A percentile compares a stretch with the other conserved stretches of the same genome.
Evolutionary conservation across 2,113 vertebrate species (phyloP).

Genomic region (Nymphicus hollandicus): DNA sequence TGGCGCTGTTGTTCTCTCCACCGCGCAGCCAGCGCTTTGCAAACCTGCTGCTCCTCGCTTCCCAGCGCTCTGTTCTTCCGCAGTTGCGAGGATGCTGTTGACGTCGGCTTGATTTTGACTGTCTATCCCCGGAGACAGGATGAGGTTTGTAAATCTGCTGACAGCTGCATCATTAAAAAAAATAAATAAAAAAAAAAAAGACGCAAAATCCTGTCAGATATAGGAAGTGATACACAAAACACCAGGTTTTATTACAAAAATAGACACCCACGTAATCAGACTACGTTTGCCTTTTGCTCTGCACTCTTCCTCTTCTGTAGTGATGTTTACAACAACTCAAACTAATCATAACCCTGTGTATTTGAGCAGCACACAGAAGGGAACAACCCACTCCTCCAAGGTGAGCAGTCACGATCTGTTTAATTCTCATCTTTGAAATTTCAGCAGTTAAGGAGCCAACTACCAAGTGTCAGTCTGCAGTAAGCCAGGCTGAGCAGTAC

Average conservation of each 20-base stretch:
- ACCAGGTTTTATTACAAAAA: background rate
- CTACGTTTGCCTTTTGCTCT: background rate
- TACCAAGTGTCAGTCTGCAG: background rate
- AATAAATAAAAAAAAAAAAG: background rate
- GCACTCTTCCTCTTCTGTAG: background rate
- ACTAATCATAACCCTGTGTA: background rate
- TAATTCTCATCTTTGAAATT: background rate
- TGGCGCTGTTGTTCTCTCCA: background rate
- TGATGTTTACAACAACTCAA: slow-evolving; percentile 7
- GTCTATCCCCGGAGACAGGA: slow-evolving; percentile 67
- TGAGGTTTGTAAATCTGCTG: slow-evolving; percentile 73
- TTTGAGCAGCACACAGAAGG: background rate
- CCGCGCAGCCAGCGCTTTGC: background rate
- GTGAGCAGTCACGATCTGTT: background rate
- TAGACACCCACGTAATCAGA: background rate
- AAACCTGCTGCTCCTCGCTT: slow-evolving; percentile 3
- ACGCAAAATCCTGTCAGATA: background rate
- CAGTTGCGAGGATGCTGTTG: background rate
- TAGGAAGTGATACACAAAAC: background rate
- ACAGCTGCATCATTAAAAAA: slow-evolving; percentile 69
- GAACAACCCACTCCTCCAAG: background rate
- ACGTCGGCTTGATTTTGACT: slow-evolving; percentile 19
- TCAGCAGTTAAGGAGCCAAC: background rate
- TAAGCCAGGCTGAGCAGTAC: background rate
- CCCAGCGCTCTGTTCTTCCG: background rate